phyloP scores from a whole-genome alignment of 92 coral and sea anemone genomes.

The Virgularia gustaviana region DNA sequence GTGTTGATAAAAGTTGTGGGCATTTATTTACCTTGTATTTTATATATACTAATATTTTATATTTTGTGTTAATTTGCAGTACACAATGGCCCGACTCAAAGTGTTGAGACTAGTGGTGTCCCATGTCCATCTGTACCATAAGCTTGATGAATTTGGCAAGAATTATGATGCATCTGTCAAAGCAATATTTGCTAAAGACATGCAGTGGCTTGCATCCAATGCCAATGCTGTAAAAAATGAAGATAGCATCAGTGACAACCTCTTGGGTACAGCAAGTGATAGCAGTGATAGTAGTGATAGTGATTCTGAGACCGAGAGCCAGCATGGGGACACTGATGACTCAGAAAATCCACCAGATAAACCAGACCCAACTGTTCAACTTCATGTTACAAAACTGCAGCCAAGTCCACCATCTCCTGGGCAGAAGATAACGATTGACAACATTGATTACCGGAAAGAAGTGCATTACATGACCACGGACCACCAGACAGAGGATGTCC shows the following conservation, averaged over 20 bases:
- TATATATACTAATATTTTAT: too few species aligned
- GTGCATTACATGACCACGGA: conserved; percentile 61
- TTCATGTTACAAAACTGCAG: background rate
- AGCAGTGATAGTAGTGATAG: background rate
- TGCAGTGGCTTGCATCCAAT: conserved; percentile 15
- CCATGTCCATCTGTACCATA: conserved; percentile 64
- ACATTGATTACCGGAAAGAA: conserved; percentile 32
- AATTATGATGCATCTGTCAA: conserved; percentile 41
- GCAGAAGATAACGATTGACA: conserved; percentile 26
- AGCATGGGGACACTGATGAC: background rate
- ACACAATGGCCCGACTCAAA: conserved; percentile 61
- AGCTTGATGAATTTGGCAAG: conserved; percentile 75
- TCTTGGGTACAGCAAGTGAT: background rate
- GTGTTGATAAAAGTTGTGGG: background rate
- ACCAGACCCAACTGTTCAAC: conserved; percentile 3
- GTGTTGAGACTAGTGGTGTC: conserved; percentile 61
- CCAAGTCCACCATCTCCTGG: conserved; percentile 8
- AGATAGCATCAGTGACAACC: background rate
- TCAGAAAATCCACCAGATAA: too few species aligned
- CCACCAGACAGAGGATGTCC: conserved; percentile 55
- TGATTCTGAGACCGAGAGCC: background rate
- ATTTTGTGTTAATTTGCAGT: too few species aligned
- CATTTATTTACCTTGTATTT: background rate
- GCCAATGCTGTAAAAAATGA: background rate
- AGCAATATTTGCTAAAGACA: conserved; percentile 12